A percentile compares a stretch with the other conserved stretches of the same genome.
Evolutionary conservation across 2,113 vertebrate genomes (phyloP).

Genomic region (Chitala chitala): DNA sequence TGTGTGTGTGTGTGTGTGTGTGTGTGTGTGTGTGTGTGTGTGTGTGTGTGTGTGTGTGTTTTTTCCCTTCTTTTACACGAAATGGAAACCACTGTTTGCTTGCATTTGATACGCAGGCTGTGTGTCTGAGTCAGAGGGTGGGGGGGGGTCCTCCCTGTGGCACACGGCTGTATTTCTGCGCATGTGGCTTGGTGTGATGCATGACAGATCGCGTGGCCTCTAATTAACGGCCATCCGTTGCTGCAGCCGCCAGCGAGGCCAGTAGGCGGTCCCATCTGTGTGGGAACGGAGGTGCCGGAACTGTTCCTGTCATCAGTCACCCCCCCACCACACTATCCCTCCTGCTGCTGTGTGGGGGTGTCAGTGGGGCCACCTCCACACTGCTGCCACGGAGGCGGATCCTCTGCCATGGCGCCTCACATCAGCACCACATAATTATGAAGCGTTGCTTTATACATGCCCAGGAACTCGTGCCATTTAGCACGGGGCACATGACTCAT

Average conservation of each 20-base stretch:
- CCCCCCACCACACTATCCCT: not conserved
- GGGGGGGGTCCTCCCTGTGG: too few relatives aligned
- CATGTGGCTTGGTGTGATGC: conserved; percentile 27
- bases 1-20: not conserved
- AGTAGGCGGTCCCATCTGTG: conserved; percentile 22
- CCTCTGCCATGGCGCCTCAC: not conserved
- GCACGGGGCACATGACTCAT: not conserved
- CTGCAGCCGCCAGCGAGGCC: not conserved
- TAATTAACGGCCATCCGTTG: conserved; percentile 17
- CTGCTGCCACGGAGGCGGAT: not conserved
- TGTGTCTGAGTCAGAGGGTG: conserved; percentile 27
- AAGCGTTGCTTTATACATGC: too few relatives aligned
- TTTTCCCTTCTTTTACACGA: too few relatives aligned
- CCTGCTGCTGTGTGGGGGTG: too few relatives aligned
- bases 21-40: not conserved
- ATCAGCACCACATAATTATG: not conserved
- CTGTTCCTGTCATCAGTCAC: not conserved
- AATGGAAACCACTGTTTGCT: too few relatives aligned
- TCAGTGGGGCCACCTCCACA: not conserved
- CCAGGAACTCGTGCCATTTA: not conserved
- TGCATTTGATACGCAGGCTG: too few relatives aligned
- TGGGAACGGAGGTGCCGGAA: not conserved
- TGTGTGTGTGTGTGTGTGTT: not conserved
- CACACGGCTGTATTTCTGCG: too few relatives aligned
- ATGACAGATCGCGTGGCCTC: conserved; percentile 7